These are phyloP conservation scores for Ciconia maguari DNA, from an alignment of 2,113 vertebrate species.

Conservation along the genomic window DNA sequence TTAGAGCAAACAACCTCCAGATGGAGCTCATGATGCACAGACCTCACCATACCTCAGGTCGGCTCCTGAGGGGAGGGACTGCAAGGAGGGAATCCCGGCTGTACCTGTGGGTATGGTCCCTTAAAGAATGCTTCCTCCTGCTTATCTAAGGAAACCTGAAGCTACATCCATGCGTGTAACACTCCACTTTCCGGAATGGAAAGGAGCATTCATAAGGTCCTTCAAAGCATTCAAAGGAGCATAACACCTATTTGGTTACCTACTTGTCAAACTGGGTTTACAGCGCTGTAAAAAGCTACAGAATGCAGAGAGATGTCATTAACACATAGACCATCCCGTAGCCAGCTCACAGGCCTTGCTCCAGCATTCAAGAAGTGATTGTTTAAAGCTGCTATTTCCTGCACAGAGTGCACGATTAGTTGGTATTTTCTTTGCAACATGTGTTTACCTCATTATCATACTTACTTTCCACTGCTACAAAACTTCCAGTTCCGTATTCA, in stretches of 20 bases:
- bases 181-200: not conserved
- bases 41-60: not conserved
- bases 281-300: not conserved
- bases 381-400: slow-evolving; percentile 24
- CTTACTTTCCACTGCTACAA: slow-evolving; percentile 2
- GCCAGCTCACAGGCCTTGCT: not conserved
- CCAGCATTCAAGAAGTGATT: not conserved
- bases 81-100: not conserved
- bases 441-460: slow-evolving; percentile 52
- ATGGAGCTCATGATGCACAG: slow-evolving; percentile 32
- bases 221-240: not conserved
- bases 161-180: not conserved
- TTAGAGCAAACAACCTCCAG: slow-evolving; percentile 21
- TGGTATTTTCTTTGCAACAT: slow-evolving; percentile 16
- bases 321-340: not conserved
- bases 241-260: not conserved
- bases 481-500: slow-evolving; percentile 25
- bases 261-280: not conserved
- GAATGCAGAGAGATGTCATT: not conserved
- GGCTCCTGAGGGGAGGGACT: accelerated
- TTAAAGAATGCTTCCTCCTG: not conserved
- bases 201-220: not conserved
- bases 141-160: not conserved
- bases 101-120: not conserved
- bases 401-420: not conserved